phyloP scores from a whole-genome alignment of 2,797 vertebrate genomes.

The Margarornis squamiger region DNA sequence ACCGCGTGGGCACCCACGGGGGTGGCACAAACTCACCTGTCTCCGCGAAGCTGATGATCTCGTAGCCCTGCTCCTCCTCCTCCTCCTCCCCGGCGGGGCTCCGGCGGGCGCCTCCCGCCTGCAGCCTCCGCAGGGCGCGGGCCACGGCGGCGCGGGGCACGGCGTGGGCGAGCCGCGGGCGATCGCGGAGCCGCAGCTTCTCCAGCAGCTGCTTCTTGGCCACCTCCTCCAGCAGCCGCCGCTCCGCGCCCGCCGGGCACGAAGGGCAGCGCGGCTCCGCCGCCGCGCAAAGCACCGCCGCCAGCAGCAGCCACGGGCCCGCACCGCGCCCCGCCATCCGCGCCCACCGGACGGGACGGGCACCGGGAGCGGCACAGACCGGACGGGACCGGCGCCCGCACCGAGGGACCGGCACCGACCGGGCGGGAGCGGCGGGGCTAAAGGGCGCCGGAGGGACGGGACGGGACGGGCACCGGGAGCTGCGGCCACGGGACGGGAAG shows the following conservation, averaged over 20 bases:
- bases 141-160: constrained; percentile 83
- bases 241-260: constrained; percentile 79
- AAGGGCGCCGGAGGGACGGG: background rate
- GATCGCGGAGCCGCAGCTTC: constrained; percentile 87
- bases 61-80: constrained; percentile 77
- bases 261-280: constrained; percentile 76
- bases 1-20: constrained; percentile 73
- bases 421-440: background rate
- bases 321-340: background rate
- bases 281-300: background rate
- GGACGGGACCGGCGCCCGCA: background rate
- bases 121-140: constrained; percentile 87
- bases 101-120: constrained; percentile 72
- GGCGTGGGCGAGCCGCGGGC: constrained; percentile 84
- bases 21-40: constrained; percentile 58
- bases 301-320: background rate
- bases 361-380: background rate
- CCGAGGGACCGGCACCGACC: background rate
- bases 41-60: constrained; percentile 89
- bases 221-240: constrained; percentile 85
- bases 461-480: background rate
- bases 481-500: background rate
- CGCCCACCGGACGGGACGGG: background rate
- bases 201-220: constrained; percentile 90
- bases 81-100: background rate